phyloP scores from a whole-genome alignment of 2,113 vertebrate species.

The Brachionichthys hirsutus region DNA sequence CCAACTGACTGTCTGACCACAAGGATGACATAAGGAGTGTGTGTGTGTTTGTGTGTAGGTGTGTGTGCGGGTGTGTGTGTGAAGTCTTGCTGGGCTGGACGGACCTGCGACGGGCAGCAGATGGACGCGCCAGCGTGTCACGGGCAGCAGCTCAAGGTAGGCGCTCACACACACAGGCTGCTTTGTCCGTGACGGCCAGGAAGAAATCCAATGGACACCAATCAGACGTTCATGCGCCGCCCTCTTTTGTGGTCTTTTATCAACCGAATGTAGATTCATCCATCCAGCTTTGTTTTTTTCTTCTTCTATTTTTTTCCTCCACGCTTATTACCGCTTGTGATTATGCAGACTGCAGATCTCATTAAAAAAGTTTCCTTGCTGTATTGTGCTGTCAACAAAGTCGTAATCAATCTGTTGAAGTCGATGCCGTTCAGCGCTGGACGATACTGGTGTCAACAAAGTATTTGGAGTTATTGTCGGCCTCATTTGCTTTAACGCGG shows the following conservation, averaged over 20 bases:
- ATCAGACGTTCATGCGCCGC: conserved; percentile 23
- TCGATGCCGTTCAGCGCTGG: too few relatives aligned
- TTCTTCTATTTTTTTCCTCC: conserved; percentile 2
- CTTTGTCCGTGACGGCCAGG: conserved; percentile 18
- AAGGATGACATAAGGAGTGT: conserved; percentile 34
- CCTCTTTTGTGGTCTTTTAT: conserved; percentile 2
- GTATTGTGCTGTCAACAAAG: conserved; percentile 33
- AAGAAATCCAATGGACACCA: conserved; percentile 35
- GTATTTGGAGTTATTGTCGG: conserved; percentile 2
- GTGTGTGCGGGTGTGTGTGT: conserved; percentile 31
- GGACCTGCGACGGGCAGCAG: conserved; percentile 62
- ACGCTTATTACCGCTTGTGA: conserved; percentile 17
- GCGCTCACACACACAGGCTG: conserved; percentile 51
- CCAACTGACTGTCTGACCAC: conserved; percentile 61
- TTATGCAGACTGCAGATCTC: conserved; percentile 28
- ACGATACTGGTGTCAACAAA: conserved; percentile 8
- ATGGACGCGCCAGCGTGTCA: conserved; percentile 69
- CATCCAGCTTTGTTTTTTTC: not conserved
- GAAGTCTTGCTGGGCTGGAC: conserved; percentile 53
- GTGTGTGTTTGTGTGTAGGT: conserved; percentile 1
- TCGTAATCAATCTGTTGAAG: conserved; percentile 44
- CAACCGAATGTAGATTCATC: not conserved
- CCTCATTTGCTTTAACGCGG: too few relatives aligned
- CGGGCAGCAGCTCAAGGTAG: conserved; percentile 42
- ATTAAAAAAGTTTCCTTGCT: conserved; percentile 45